These are phyloP conservation scores for Nesidiocoris tenuis DNA, from an alignment of 2,888 invertebrate species.

Conservation along the genomic window DNA sequence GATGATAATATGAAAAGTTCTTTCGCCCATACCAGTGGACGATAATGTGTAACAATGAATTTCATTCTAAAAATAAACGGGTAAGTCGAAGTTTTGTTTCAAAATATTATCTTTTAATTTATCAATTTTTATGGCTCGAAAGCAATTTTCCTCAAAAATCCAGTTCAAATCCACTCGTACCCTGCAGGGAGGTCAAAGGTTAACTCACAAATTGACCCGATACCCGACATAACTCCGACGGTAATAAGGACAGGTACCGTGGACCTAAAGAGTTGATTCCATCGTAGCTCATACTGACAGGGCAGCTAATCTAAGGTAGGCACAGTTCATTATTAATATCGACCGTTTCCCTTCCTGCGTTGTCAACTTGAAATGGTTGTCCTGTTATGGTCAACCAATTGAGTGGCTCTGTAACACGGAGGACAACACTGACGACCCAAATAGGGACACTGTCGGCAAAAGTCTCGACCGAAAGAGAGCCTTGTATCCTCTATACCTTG, in stretches of 20 bases:
- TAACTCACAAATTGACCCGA: too few relatives aligned
- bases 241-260: not conserved
- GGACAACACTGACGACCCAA: not conserved
- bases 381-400: not conserved
- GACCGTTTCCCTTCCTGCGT: not conserved
- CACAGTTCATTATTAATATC: not conserved
- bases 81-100: too few relatives aligned
- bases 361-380: not conserved
- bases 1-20: too few relatives aligned
- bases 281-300: not conserved
- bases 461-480: not conserved
- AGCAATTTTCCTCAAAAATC: too few relatives aligned
- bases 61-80: too few relatives aligned
- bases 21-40: too few relatives aligned
- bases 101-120: too few relatives aligned
- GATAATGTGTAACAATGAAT: too few relatives aligned
- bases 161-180: too few relatives aligned
- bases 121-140: too few relatives aligned
- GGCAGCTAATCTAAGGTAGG: not conserved
- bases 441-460: not conserved
- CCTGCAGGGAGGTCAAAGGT: too few relatives aligned
- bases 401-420: not conserved
- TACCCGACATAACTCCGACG: too few relatives aligned
- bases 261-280: not conserved
- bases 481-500: not conserved